Conservation (phyloP, 2,113 vertebrate species). For the Morphnarchus princeps region DNA sequence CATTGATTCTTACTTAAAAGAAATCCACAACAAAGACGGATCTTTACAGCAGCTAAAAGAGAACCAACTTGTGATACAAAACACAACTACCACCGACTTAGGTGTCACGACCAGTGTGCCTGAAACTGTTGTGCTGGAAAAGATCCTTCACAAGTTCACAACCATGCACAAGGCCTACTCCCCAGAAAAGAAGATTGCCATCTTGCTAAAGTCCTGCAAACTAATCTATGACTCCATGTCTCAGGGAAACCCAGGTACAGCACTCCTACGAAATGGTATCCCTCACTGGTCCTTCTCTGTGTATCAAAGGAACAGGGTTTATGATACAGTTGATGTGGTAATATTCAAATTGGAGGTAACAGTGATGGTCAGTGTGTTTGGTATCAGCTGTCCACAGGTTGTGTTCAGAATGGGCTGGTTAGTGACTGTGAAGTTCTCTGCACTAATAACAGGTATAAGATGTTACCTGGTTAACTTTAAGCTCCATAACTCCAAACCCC, state of each 20-base stretch:
- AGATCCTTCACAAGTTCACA: slow-evolving; percentile 87
- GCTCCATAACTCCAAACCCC: not conserved
- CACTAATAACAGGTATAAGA: not conserved
- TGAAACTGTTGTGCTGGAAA: slow-evolving; percentile 86
- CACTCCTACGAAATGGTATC: not conserved
- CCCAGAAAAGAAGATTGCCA: slow-evolving; percentile 91
- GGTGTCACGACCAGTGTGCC: slow-evolving; percentile 91
- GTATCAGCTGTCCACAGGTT: not conserved
- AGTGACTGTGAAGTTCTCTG: not conserved
- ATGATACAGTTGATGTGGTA: not conserved
- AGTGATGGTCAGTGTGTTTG: not conserved
- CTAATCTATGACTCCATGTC: slow-evolving; percentile 98
- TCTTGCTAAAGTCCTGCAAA: slow-evolving; percentile 94
- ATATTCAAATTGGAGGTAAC: not conserved
- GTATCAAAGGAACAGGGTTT: not conserved
- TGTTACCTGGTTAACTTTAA: not conserved
- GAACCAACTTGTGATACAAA: slow-evolving; percentile 86
- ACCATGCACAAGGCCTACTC: slow-evolving; percentile 91
- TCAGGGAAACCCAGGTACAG: slow-evolving; percentile 85
- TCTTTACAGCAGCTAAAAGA: slow-evolving; percentile 83
- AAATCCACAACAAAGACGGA: slow-evolving; percentile 79
- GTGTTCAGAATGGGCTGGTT: not conserved
- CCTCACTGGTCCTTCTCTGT: not conserved
- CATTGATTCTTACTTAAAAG: slow-evolving; percentile 81
- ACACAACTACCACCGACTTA: slow-evolving; percentile 91